These are phyloP conservation scores for Oxytorus armatus DNA, from an alignment of 2,888 invertebrate species.

Conservation along the genomic window DNA sequence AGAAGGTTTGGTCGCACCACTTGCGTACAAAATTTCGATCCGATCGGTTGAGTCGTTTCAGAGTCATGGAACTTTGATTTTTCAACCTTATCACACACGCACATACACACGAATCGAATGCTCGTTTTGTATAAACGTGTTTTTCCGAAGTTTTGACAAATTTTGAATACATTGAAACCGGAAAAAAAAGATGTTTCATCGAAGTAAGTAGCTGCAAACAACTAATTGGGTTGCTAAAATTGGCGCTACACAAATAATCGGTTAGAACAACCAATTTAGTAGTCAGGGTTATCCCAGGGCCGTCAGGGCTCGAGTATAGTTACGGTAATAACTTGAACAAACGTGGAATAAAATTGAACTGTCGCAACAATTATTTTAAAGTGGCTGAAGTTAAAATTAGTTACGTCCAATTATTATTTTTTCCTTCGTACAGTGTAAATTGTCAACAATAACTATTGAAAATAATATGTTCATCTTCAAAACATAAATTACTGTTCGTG, in stretches of 20 bases:
- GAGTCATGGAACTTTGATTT: too few species aligned
- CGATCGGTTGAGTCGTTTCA: too few species aligned
- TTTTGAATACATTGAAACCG: too few species aligned
- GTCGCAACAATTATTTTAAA: not conserved
- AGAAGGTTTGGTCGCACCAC: too few species aligned
- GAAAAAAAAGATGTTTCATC: not conserved
- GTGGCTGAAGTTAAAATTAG: slow-evolving; percentile 4
- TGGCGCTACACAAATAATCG: not conserved
- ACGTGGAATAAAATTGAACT: too few species aligned
- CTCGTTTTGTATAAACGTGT: too few species aligned
- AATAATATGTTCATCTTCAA: not conserved
- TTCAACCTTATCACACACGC: too few species aligned
- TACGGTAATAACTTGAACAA: not conserved
- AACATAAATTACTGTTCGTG: too few species aligned
- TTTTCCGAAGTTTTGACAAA: too few species aligned
- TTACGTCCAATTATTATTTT: not conserved
- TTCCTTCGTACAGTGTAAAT: not conserved
- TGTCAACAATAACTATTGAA: not conserved
- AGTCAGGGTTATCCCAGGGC: not conserved
- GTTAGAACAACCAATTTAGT: not conserved
- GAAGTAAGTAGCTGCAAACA: not conserved
- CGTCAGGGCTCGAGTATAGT: too few species aligned
- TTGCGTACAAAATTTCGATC: too few species aligned
- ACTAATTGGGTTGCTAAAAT: not conserved
- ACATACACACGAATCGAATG: too few species aligned